phyloP scores from a whole-genome alignment of 2,888 invertebrate species.

The Gasteruption jaculator region DNA sequence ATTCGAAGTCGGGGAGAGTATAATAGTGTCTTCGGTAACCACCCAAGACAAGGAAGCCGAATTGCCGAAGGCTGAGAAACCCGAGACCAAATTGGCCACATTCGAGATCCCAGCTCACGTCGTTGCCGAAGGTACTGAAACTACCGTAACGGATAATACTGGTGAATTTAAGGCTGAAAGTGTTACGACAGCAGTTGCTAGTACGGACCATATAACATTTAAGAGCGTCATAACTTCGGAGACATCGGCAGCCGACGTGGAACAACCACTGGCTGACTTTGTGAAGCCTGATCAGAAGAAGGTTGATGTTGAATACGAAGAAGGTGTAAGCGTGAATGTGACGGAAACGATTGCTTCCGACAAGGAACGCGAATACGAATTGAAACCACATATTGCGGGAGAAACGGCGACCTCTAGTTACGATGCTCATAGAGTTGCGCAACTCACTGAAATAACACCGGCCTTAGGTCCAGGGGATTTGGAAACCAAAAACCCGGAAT shows the following conservation, averaged over 20 bases:
- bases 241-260: slow-evolving; percentile 41
- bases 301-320: slow-evolving; percentile 42
- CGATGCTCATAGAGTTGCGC: slow-evolving; percentile 57
- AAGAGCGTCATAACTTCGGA: slow-evolving; percentile 54
- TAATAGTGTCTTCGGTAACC: slow-evolving; percentile 38
- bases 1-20: slow-evolving; percentile 39
- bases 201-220: slow-evolving; percentile 55
- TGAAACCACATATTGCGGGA: slow-evolving; percentile 29
- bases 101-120: slow-evolving; percentile 45
- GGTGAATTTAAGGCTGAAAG: slow-evolving; percentile 41
- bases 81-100: slow-evolving; percentile 45
- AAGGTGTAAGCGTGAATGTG: slow-evolving; percentile 55
- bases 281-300: slow-evolving; percentile 42
- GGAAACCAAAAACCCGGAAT: slow-evolving; percentile 37
- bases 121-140: slow-evolving; percentile 47
- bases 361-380: slow-evolving; percentile 46
- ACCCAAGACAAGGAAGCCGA: slow-evolving; percentile 35
- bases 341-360: slow-evolving; percentile 55
- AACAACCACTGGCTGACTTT: slow-evolving; percentile 37
- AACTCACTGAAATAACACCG: slow-evolving; percentile 58
- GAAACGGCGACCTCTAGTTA: slow-evolving; percentile 49
- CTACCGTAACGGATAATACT: slow-evolving; percentile 36
- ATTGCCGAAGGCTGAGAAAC: slow-evolving; percentile 33
- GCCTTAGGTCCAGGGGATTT: slow-evolving; percentile 53
- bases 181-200: slow-evolving; percentile 54